Percentiles rank a stretch among this genome's conserved stretches.
Conservation (phyloP, 2,888 invertebrate genomes). For the Electrophaes corylata region DNA sequence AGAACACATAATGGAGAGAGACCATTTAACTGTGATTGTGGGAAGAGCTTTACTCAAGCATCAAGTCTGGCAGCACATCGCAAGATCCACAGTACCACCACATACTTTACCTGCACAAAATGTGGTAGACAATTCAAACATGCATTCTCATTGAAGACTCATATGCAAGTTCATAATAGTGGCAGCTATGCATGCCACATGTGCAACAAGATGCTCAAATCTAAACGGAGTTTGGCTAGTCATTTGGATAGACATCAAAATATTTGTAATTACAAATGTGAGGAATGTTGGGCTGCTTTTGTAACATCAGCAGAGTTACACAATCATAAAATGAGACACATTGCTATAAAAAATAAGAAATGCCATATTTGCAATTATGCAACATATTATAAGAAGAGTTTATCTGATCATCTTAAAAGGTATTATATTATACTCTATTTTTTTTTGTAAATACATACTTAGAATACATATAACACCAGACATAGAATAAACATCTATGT, state of each 20-base stretch:
- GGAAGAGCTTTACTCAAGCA: slow-evolving; percentile 73
- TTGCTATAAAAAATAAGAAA: slow-evolving; percentile 56
- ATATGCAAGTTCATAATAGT: slow-evolving; percentile 67
- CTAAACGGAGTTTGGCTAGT: slow-evolving; percentile 64
- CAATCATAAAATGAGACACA: slow-evolving; percentile 74
- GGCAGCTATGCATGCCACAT: slow-evolving; percentile 65
- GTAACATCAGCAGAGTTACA: slow-evolving; percentile 73
- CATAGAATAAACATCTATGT: too few species aligned
- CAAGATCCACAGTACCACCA: slow-evolving; percentile 68
- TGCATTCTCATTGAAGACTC: slow-evolving; percentile 71
- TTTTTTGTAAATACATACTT: too few species aligned
- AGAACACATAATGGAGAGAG: slow-evolving; percentile 74
- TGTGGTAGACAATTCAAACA: slow-evolving; percentile 82
- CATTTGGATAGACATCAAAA: slow-evolving; percentile 77
- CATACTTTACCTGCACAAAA: slow-evolving; percentile 67
- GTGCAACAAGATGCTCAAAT: slow-evolving; percentile 73
- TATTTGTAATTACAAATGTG: slow-evolving; percentile 75
- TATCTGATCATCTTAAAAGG: slow-evolving; percentile 73
- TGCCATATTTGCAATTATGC: slow-evolving; percentile 76
- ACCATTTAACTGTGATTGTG: slow-evolving; percentile 75
- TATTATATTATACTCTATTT: slow-evolving; percentile 36
- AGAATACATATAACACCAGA: too few species aligned
- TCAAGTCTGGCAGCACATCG: slow-evolving; percentile 72
- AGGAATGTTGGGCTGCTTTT: slow-evolving; percentile 77
- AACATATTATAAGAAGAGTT: slow-evolving; percentile 70